Evolutionary conservation across 2,113 vertebrate genomes (phyloP), one percentile per base, ranked within the genome.

Genomic region (Cathartes aura): DNA sequence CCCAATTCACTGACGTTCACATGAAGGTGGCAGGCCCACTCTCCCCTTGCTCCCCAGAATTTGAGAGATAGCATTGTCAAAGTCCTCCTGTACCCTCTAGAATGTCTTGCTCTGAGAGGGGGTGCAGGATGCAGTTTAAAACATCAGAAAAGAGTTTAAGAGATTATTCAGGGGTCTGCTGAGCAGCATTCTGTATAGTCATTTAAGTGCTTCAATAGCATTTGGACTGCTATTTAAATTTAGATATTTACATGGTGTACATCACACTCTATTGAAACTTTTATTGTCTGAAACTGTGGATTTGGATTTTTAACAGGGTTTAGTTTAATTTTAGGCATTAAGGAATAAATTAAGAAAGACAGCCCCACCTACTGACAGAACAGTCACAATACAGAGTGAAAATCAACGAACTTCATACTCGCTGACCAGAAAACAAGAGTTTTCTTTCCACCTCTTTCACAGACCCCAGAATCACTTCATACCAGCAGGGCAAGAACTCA

Each of bases 321-420:
- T 34, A 59, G 12, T 43, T 59, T 72, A 53, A 42, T 23, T 13
- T 50, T 29, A 16, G 0, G 0, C 8, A 14, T 14, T 36, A 71
- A 82, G 36, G 21, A 85, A 71, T 47, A 91, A 27, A 76, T 72
- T 47, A 45, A 62, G 89, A 58, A 27, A 64, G 8, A 76, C 1
- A 96, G 97, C 96, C 26, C 95, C 96, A 96, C 67, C 97, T 97
- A 73, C 84, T 27, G 96, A 85, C 89, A 34, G 38, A 76, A 64
- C 7, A 40, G 45, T 16, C 62, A 36, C 50, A 94, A 20, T 70
- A 66, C 75, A 84, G 26, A 52, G 24, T 17, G 27, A 72, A 66
- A 79, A 43, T 26, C 12, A 4, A 68, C 32, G 30, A 27, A n/a
- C 23, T 80, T 18, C 18, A 10, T 29, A 20, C 5, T 59, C 0